Evolutionary conservation across 2,113 vertebrate species (phyloP).

Genomic region (Leptosomus discolor): DNA sequence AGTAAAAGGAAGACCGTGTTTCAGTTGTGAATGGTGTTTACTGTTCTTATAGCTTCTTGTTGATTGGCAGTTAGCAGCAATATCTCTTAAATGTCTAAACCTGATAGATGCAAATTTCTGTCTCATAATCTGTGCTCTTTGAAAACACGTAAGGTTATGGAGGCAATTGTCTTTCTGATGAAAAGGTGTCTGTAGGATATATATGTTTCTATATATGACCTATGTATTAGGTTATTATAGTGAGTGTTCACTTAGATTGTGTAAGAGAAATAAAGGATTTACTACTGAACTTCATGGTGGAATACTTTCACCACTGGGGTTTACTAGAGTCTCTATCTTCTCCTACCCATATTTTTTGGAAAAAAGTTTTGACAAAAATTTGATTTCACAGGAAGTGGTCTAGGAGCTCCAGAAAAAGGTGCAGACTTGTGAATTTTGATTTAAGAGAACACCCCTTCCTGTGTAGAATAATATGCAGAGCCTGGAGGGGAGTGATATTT

Average conservation of each 20-base stretch:
- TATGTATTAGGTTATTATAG: background rate
- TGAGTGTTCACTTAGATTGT: background rate
- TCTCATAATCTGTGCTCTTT: background rate
- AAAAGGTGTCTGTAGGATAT: background rate
- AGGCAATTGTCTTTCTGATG: background rate
- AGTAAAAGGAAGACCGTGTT: background rate
- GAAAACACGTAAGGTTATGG: background rate
- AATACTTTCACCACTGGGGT: background rate
- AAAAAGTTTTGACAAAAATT: background rate
- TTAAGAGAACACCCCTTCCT: background rate
- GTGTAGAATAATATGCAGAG: background rate
- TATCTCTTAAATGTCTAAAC: background rate
- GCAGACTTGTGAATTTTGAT: background rate
- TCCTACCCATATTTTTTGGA: background rate
- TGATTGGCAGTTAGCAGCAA: background rate
- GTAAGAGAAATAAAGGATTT: background rate
- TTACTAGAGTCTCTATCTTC: background rate
- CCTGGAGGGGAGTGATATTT: background rate
- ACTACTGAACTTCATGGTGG: background rate
- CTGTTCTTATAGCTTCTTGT: background rate
- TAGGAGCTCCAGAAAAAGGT: background rate
- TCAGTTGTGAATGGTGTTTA: background rate
- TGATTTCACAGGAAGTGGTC: background rate
- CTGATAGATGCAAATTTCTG: background rate
- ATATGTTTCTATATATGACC: background rate